Evolutionary conservation across 2,113 vertebrate genomes (phyloP).

Genomic region (Neopipo cinnamomea): DNA sequence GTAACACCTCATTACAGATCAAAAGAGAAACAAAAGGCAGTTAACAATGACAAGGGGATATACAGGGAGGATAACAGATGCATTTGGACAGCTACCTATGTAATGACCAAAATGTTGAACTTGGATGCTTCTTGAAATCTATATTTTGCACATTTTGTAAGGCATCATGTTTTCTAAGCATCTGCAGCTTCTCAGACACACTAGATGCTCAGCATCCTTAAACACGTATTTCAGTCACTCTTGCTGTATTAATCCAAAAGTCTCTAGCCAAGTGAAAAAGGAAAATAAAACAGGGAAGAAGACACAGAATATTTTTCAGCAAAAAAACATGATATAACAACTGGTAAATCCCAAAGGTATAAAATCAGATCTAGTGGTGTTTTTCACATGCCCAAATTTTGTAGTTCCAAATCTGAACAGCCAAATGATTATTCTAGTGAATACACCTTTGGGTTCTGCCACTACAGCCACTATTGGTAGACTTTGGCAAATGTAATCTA

Average conservation of each 20-base stretch:
- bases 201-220: background rate
- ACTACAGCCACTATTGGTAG: background rate
- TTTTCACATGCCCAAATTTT: background rate
- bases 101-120: background rate
- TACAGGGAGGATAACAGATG: background rate
- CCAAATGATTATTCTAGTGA: background rate
- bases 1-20: background rate
- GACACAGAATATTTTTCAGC: background rate
- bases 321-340: background rate
- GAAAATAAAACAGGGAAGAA: background rate
- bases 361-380: background rate
- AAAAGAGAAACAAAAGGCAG: background rate
- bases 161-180: background rate
- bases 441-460: accelerated
- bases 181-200: background rate
- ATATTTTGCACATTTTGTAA: background rate
- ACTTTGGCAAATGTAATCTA: background rate
- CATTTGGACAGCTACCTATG: background rate
- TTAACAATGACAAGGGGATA: background rate
- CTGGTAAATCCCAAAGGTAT: background rate
- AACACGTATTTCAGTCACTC: background rate
- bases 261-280: background rate
- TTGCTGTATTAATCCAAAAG: background rate
- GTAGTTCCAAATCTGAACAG: background rate
- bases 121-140: background rate